Evolutionary conservation across 2,113 vertebrate species (phyloP).

Genomic region (Puntigrus tetrazona): DNA sequence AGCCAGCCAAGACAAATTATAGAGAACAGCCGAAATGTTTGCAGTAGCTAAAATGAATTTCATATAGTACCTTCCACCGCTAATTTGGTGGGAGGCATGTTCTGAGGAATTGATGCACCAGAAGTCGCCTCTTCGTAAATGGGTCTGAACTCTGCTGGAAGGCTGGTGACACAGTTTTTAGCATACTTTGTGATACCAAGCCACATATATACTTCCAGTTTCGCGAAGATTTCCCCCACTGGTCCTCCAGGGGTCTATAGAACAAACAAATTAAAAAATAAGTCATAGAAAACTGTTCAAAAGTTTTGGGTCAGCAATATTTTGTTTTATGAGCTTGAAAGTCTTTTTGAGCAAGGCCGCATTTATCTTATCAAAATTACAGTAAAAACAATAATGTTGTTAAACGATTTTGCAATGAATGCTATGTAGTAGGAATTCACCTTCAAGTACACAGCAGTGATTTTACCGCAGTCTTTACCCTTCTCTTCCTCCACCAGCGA

Average conservation of each 20-base stretch:
- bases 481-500: constrained; percentile 90
- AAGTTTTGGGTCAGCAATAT: no score
- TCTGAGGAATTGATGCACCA: constrained; percentile 50
- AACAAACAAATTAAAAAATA: neutral
- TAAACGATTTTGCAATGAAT: no score
- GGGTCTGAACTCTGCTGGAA: constrained; percentile 83
- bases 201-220: constrained; percentile 92
- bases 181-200: constrained; percentile 85
- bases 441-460: constrained; percentile 88
- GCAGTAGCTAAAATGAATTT: neutral
- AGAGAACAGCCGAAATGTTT: neutral
- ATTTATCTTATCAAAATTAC: neutral
- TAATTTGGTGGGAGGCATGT: constrained; percentile 74
- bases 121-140: constrained; percentile 70
- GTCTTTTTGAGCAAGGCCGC: no score
- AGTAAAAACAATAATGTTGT: neutral
- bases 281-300: neutral
- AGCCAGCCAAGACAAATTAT: neutral
- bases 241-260: constrained; percentile 77
- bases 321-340: no score
- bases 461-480: constrained; percentile 86
- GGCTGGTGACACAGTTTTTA: constrained; percentile 78
- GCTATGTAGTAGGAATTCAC: constrained; percentile 61
- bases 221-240: constrained; percentile 84
- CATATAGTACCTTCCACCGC: constrained; percentile 79